A percentile compares a stretch with the other conserved stretches of the same genome.
These are phyloP conservation scores for Liposcelis brunnea DNA, from an alignment of 2,888 invertebrate genomes.

Conservation along the genomic window DNA sequence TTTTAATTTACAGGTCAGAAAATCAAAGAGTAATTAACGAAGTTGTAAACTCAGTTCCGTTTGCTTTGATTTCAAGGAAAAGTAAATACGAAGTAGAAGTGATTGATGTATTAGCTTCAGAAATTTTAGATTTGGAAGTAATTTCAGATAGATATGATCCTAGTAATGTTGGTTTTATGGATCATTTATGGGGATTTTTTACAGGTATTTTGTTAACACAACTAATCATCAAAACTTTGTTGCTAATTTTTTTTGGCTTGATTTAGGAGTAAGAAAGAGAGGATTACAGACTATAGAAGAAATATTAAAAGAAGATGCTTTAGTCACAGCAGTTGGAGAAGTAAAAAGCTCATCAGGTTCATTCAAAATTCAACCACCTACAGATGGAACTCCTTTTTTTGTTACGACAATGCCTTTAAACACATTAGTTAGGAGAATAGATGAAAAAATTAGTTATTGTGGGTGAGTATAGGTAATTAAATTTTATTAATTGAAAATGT, in stretches of 20 bases:
- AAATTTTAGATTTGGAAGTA: constrained; percentile 59
- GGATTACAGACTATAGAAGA: constrained; percentile 78
- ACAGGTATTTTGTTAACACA: constrained; percentile 29
- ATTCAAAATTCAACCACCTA: constrained; percentile 54
- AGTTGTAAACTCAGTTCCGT: constrained; percentile 63
- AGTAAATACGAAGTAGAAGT: constrained; percentile 50
- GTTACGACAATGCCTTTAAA: constrained; percentile 61
- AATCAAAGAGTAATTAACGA: constrained; percentile 62
- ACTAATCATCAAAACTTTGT: background rate
- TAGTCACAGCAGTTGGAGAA: constrained; percentile 64
- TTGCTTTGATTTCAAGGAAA: constrained; percentile 40
- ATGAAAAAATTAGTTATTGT: constrained; percentile 49
- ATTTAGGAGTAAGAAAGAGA: constrained; percentile 55
- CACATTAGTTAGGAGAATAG: constrained; percentile 52
- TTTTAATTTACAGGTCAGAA: constrained; percentile 36
- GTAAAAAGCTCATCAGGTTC: constrained; percentile 42
- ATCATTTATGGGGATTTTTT: constrained; percentile 67
- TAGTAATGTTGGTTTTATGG: constrained; percentile 52
- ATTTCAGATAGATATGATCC: constrained; percentile 72
- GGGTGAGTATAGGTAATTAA: constrained; percentile 31
- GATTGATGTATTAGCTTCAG: constrained; percentile 54
- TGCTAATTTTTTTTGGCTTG: background rate
- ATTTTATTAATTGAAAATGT: constrained; percentile 9
- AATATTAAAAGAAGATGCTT: constrained; percentile 65
- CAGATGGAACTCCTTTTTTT: constrained; percentile 52